Conservation (phyloP, 2,888 invertebrate species). For the Trachelus tabidus region DNA sequence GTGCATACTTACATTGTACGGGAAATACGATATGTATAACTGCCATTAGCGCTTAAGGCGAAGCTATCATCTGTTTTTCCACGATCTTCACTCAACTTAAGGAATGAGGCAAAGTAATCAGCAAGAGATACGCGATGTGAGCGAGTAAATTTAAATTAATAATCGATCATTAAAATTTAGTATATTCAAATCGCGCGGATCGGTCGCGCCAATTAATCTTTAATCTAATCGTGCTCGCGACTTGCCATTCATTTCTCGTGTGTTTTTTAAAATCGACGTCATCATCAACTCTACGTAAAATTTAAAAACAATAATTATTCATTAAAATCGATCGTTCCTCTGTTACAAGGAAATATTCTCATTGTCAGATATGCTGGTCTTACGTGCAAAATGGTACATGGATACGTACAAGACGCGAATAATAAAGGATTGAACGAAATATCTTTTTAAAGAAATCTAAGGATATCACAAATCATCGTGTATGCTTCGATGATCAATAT, state of each 20-base stretch:
- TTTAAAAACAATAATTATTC: background rate
- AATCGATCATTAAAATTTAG: background rate
- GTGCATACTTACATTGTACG: background rate
- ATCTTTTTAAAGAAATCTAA: background rate
- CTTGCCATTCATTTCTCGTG: background rate
- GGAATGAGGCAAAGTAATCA: background rate
- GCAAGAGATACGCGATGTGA: background rate
- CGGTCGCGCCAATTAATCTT: background rate
- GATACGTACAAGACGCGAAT: background rate
- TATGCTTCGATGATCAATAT: slow-evolving; percentile 23
- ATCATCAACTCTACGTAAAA: background rate
- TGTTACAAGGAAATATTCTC: background rate
- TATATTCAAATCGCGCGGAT: background rate
- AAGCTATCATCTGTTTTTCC: slow-evolving; percentile 42
- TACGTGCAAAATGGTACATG: slow-evolving; percentile 1
- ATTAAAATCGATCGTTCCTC: background rate
- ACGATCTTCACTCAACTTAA: background rate
- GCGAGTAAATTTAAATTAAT: background rate
- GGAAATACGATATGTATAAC: slow-evolving; percentile 31
- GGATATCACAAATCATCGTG: slow-evolving; percentile 17
- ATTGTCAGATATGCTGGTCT: slow-evolving; percentile 4
- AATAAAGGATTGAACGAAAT: background rate
- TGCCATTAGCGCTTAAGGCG: slow-evolving; percentile 45
- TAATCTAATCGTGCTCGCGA: background rate
- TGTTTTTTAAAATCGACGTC: background rate